Percentiles rank a stretch among this genome's conserved stretches.
Evolutionary conservation across 1,140 invertebrate species (phyloP).

Genomic region (Drosophila orena): DNA sequence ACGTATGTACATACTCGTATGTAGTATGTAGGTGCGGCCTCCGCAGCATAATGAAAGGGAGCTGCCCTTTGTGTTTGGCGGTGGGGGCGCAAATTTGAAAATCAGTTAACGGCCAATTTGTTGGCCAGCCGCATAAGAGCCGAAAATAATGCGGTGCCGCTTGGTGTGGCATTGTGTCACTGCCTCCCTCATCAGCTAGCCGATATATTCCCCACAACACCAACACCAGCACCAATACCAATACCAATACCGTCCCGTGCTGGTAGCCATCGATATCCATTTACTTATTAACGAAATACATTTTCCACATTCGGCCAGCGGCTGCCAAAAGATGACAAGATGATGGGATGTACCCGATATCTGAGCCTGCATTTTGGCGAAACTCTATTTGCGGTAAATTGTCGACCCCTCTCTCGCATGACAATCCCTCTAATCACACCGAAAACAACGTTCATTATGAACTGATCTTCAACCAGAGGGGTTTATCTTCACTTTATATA

Average conservation of each 20-base stretch:
- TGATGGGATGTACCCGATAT: constrained; percentile 39
- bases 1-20: too few species aligned
- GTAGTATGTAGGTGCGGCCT: constrained; percentile 75
- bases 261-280: constrained; percentile 46
- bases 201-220: not conserved
- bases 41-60: constrained; percentile 10
- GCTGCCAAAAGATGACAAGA: constrained; percentile 48
- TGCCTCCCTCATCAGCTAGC: not conserved
- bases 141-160: constrained; percentile 71
- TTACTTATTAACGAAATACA: constrained; percentile 50
- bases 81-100: constrained; percentile 68
- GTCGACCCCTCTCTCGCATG: not conserved
- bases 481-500: too few species aligned
- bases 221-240: not conserved
- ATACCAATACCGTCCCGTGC: not conserved
- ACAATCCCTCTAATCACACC: not conserved
- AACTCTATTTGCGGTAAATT: constrained; percentile 50
- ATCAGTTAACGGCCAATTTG: constrained; percentile 80
- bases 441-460: not conserved
- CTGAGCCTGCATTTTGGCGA: constrained; percentile 35
- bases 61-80: constrained; percentile 7
- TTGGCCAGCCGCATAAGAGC: constrained; percentile 68
- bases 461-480: too few species aligned
- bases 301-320: constrained; percentile 31
- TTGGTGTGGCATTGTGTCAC: constrained; percentile 73